Evolutionary conservation across 2,797 vertebrate species (phyloP).

Genomic region (Distichodus sexfasciatus): DNA sequence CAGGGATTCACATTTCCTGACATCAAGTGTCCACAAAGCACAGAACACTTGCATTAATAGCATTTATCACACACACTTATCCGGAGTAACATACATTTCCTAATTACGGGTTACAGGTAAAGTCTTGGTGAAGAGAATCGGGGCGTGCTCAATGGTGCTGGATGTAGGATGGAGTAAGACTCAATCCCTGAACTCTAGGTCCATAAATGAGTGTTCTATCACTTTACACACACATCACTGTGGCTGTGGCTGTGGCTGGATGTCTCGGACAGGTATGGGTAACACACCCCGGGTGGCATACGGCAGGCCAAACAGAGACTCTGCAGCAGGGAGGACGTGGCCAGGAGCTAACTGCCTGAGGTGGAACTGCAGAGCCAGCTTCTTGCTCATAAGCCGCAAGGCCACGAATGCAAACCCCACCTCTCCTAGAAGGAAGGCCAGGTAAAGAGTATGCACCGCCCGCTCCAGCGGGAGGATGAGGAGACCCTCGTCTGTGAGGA

Average conservation of each 20-base stretch:
- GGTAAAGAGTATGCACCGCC: slow-evolving; percentile 72
- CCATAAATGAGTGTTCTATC: too few species aligned
- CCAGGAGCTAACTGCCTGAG: slow-evolving; percentile 73
- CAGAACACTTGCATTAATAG: too few species aligned
- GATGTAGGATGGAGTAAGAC: too few species aligned
- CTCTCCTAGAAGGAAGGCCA: slow-evolving; percentile 74
- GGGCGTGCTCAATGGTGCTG: too few species aligned
- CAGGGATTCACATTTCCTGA: too few species aligned
- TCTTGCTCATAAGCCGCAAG: slow-evolving; percentile 75
- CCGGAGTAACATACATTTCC: too few species aligned
- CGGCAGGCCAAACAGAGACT: slow-evolving; percentile 57
- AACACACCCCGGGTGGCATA: slow-evolving; percentile 56
- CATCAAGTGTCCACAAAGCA: too few species aligned
- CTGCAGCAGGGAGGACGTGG: slow-evolving; percentile 48
- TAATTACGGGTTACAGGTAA: too few species aligned
- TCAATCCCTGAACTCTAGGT: too few species aligned
- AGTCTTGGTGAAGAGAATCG: too few species aligned
- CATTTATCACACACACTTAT: too few species aligned
- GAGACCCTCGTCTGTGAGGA: slow-evolving; percentile 74
- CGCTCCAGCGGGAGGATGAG: slow-evolving; percentile 79
- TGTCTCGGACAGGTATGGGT: slow-evolving; percentile 50
- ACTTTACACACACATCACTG: slow-evolving; percentile 5
- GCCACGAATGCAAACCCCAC: slow-evolving; percentile 71
- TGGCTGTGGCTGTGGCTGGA: slow-evolving; percentile 20
- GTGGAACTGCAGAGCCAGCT: slow-evolving; percentile 78